Evolutionary conservation across 2,888 invertebrate genomes (phyloP), one percentile per base, ranked within the genome.

Genomic region (Zele albiditarsus): DNA sequence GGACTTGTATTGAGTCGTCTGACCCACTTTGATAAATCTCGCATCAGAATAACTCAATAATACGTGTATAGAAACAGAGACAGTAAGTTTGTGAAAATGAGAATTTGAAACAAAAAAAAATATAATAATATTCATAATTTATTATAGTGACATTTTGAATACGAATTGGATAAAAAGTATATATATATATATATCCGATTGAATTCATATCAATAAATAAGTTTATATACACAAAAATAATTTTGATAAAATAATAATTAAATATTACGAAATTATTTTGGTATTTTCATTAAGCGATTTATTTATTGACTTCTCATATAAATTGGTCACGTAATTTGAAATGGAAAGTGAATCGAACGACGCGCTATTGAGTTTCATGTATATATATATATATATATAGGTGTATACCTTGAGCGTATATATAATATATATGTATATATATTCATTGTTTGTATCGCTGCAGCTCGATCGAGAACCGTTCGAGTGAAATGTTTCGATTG

Each of bases 21-120:
- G 88, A 89, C 89, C 89, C 86, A 89, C 88, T 89, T 89, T 85
- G 89, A 89, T 88, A 89, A 88, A 88, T 86, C 79, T 87, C 86
- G 85, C 78, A 85, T 87, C 85, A 83, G 86, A 88, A 88, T 88
- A 87, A 86, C 87, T 89, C 88, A 82, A 84, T 79, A 80, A 80
- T 76, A 79, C 74, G 70, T 46, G 73, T 74, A 76, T 73, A 76
- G 74, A 57, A 27, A 53, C 49, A 28, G 6, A 27, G 16, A 60
- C 23, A 42, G 5, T 46, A 49, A 25, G 49, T 46, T 38, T 14
- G 31, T 23, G 20, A 53, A 20, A n/a, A 63, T 12, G 12, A 38
- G 12, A 38, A 38, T 38, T 65, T 65, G 0, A 23, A 65, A 38
- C 6, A 49, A 46, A 38, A 65, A 23, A 23, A 49, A 67, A 25